Conservation (phyloP, 92 coral and sea anemone species). For the Nematostella vectensis region DNA sequence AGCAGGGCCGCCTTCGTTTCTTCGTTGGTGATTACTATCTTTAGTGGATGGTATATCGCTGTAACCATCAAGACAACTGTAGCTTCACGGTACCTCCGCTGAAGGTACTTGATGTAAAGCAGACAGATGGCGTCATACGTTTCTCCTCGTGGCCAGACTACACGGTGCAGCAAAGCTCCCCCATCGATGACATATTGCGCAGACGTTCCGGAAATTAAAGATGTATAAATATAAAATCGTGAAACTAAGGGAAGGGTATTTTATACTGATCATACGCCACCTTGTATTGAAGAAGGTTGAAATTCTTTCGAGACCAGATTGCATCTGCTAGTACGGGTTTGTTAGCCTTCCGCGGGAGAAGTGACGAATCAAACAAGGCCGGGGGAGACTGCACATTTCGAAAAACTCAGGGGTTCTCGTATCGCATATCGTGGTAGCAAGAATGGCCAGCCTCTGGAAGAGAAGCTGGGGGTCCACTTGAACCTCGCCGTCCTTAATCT, state of each 20-base stretch:
- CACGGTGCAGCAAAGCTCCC: conserved; percentile 28
- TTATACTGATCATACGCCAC: conserved; percentile 1
- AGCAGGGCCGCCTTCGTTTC: conserved; percentile 1
- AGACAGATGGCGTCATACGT: conserved; percentile 9
- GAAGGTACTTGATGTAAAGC: conserved; percentile 12
- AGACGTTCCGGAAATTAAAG: neutral
- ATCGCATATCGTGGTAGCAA: conserved; percentile 5
- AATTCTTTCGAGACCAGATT: conserved; percentile 16
- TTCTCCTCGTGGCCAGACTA: conserved; percentile 21
- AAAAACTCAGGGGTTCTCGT: conserved; percentile 1
- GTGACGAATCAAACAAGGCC: conserved; percentile 37
- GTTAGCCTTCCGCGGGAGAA: conserved; percentile 37
- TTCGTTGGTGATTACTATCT: too few relatives aligned
- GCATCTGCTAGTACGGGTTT: conserved; percentile 52
- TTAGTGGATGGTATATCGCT: conserved; percentile 9
- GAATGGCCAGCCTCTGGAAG: neutral
- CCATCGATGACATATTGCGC: conserved; percentile 18
- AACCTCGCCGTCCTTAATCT: neutral
- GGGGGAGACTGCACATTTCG: conserved; percentile 55
- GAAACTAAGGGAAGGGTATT: too few relatives aligned
- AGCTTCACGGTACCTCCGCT: conserved; percentile 8
- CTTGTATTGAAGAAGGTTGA: too few relatives aligned
- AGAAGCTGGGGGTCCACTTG: conserved; percentile 9
- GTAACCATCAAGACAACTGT: conserved; percentile 39
- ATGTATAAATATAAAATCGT: too few relatives aligned